phyloP scores from a whole-genome alignment of 1,140 invertebrate genomes.

The Drosophila kikkawai region DNA sequence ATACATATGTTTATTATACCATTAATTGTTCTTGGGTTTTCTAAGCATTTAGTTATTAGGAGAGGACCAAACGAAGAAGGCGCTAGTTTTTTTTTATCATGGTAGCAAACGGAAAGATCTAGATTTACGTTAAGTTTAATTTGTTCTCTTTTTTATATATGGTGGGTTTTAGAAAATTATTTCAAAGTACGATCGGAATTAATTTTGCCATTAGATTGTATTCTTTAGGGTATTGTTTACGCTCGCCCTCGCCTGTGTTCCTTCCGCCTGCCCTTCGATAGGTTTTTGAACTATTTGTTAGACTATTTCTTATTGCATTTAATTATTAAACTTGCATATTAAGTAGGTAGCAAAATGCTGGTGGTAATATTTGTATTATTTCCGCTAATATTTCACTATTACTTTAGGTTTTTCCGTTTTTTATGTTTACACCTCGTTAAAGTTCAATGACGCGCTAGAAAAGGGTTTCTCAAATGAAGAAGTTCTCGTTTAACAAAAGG shows the following conservation, averaged over 20 bases:
- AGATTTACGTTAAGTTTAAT: conserved; percentile 23
- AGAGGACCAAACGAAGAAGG: conserved; percentile 24
- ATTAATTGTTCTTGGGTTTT: conserved; percentile 24
- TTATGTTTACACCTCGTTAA: conserved; percentile 7
- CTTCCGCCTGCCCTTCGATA: conserved; percentile 30
- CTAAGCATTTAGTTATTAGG: conserved; percentile 36
- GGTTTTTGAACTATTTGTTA: conserved; percentile 66
- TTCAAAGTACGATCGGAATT: conserved; percentile 52
- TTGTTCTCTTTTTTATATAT: conserved; percentile 26
- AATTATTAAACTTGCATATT: conserved; percentile 66
- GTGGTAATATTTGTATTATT: conserved; percentile 77
- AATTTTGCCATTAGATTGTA: conserved; percentile 29
- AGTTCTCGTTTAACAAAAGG: conserved; percentile 23
- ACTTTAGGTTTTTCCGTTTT: conserved; percentile 49
- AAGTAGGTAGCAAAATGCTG: conserved; percentile 77
- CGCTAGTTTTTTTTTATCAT: not conserved
- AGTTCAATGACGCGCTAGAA: conserved; percentile 63
- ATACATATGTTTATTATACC: conserved; percentile 36
- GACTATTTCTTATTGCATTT: conserved; percentile 48
- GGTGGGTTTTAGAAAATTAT: conserved; percentile 73
- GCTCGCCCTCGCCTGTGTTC: conserved; percentile 22
- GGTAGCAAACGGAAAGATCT: conserved; percentile 27
- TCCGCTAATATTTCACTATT: conserved; percentile 75
- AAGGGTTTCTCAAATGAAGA: conserved; percentile 30
- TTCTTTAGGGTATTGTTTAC: conserved; percentile 28